Percentiles rank a stretch among this genome's conserved stretches.
phyloP scores from a whole-genome alignment of 1,140 invertebrate species.

The Trissolcus basalis region DNA sequence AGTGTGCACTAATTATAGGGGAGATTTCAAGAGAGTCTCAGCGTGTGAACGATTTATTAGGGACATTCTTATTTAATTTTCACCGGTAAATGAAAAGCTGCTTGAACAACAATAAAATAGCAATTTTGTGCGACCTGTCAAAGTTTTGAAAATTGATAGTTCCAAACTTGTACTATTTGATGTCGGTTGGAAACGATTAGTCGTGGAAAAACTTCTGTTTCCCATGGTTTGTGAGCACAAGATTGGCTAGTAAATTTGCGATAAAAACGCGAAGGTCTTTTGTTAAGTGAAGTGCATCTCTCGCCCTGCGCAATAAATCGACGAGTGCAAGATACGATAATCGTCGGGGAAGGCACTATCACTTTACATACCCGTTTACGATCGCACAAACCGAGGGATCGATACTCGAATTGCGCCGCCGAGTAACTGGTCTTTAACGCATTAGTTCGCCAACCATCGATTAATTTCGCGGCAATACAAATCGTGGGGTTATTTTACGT shows the following conservation, averaged over 20 bases:
- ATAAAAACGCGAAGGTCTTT: conserved; percentile 2
- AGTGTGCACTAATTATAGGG: conserved; percentile 13
- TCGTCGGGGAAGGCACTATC: conserved; percentile 45
- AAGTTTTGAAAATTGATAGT: too few species aligned
- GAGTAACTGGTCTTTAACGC: conserved; percentile 59
- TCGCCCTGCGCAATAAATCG: conserved; percentile 41
- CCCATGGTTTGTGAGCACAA: too few species aligned
- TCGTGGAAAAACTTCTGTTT: too few species aligned
- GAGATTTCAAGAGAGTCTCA: background rate
- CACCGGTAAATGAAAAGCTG: too few species aligned
- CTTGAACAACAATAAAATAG: too few species aligned
- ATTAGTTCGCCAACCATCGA: conserved; percentile 46
- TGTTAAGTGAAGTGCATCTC: conserved; percentile 13
- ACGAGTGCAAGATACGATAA: conserved; percentile 34
- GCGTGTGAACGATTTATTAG: too few species aligned
- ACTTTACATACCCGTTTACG: conserved; percentile 57
- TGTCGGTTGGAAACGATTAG: too few species aligned
- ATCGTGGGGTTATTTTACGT: conserved; percentile 52
- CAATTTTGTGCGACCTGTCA: too few species aligned
- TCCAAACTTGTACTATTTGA: too few species aligned
- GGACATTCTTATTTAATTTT: too few species aligned
- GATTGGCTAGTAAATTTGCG: too few species aligned
- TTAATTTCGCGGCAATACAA: conserved; percentile 56
- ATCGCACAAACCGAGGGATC: conserved; percentile 29
- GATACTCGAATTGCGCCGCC: conserved; percentile 47